Conservation (phyloP, 1,140 invertebrate species). For the Trigoniulus corallinus region DNA sequence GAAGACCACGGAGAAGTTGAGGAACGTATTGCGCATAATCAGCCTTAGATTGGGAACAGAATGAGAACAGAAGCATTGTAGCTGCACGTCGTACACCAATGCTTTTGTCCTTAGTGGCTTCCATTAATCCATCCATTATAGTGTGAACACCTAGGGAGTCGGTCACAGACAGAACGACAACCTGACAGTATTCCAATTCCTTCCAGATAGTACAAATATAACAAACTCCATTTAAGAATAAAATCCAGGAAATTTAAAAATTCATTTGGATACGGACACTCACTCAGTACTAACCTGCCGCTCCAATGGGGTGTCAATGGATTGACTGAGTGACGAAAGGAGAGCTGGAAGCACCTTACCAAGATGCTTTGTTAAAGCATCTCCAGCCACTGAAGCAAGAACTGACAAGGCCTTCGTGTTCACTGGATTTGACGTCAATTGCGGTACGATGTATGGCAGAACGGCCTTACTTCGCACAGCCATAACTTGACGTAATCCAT, state of each 20-base stretch:
- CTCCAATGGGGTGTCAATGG: conserved; percentile 42
- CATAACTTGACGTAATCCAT: conserved; percentile 92
- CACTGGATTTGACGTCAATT: conserved; percentile 64
- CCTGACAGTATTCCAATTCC: conserved; percentile 82
- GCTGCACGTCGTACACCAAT: conserved; percentile 47
- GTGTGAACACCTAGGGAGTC: conserved; percentile 73
- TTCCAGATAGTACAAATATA: conserved; percentile 17
- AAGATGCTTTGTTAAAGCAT: conserved; percentile 79
- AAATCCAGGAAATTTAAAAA: no score
- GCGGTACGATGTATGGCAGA: conserved; percentile 86
- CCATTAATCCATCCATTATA: conserved; percentile 79
- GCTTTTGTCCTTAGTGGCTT: conserved; percentile 47
- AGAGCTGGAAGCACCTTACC: conserved; percentile 80
- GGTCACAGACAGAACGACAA: conserved; percentile 73
- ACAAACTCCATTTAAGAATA: background rate
- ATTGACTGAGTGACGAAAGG: conserved; percentile 50
- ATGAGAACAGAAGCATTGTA: conserved; percentile 69
- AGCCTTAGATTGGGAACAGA: conserved; percentile 70
- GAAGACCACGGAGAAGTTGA: conserved; percentile 69
- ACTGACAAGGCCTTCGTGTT: conserved; percentile 88
- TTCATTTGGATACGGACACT: no score
- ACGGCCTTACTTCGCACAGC: conserved; percentile 88
- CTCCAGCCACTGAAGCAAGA: conserved; percentile 78
- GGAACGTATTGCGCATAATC: conserved; percentile 74
- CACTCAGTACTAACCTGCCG: conserved; percentile 32